A percentile compares a stretch with the other conserved stretches of the same genome.
phyloP scores from a whole-genome alignment of 53 echinoderm and acorn worm species.

The Patiria pectinifera region DNA sequence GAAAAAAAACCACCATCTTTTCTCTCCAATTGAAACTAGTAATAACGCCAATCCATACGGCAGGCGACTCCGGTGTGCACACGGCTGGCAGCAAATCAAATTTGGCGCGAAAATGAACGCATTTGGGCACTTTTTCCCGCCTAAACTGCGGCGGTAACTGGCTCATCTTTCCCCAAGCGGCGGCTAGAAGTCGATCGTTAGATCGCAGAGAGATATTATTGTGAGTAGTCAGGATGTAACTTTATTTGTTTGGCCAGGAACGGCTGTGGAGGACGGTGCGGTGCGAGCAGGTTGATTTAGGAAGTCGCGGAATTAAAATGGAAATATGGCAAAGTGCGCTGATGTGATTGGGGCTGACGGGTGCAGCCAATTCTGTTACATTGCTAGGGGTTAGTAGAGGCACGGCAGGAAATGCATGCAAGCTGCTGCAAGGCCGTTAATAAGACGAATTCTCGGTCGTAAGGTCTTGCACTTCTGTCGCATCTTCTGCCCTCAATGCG shows the following conservation, averaged over 20 bases:
- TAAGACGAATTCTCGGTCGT: slow-evolving; percentile 6
- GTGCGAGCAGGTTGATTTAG: slow-evolving; percentile 16
- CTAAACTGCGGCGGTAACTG: slow-evolving; percentile 20
- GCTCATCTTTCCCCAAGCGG: slow-evolving; percentile 16
- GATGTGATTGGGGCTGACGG: slow-evolving; percentile 58
- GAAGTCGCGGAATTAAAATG: slow-evolving; percentile 63
- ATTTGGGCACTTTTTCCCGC: slow-evolving; percentile 4
- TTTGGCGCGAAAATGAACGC: slow-evolving; percentile 24
- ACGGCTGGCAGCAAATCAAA: slow-evolving; percentile 26
- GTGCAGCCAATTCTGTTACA: slow-evolving; percentile 62
- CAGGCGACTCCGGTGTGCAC: slow-evolving; percentile 20
- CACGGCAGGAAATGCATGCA: slow-evolving; percentile 48
- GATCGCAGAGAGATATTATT: slow-evolving; percentile 28
- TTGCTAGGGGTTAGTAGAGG: slow-evolving; percentile 32
- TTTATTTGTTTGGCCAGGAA: slow-evolving; percentile 41
- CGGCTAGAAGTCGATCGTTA: slow-evolving; percentile 23
- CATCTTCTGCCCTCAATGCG: background rate
- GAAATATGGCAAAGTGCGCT: slow-evolving; percentile 24
- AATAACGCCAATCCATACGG: background rate
- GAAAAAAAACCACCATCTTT: background rate
- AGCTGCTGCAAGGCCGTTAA: slow-evolving; percentile 47
- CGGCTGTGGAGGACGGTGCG: slow-evolving; percentile 24
- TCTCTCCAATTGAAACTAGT: background rate
- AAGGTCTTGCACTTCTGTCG: slow-evolving; percentile 12
- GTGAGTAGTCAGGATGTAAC: background rate